Evolutionary conservation across 2,797 vertebrate species (phyloP).

Genomic region (Decapterus maruadsi): DNA sequence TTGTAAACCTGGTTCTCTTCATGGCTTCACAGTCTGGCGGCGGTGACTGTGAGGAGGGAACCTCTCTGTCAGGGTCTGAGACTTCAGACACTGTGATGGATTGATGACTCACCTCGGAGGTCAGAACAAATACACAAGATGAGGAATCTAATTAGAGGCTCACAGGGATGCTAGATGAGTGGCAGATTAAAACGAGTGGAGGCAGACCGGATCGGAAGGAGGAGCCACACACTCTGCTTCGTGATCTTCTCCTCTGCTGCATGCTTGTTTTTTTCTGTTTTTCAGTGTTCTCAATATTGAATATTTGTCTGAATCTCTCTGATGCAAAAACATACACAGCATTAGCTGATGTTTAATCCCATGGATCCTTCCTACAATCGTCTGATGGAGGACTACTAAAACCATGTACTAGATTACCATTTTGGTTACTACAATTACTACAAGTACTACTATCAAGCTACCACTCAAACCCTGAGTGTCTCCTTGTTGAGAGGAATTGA

Average conservation of each 20-base stretch:
- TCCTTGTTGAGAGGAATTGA: constrained; percentile 27
- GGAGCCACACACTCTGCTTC: constrained; percentile 2
- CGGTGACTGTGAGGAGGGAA: neutral
- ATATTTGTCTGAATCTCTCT: neutral
- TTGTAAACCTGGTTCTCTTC: neutral
- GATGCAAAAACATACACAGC: neutral
- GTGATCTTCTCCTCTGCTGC: neutral
- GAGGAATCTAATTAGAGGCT: constrained; percentile 90
- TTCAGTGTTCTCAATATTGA: neutral
- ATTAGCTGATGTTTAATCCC: neutral
- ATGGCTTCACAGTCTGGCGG: neutral
- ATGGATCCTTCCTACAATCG: neutral
- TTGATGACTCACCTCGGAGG: constrained; percentile 89
- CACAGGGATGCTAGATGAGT: constrained; percentile 26
- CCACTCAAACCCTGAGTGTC: constrained; percentile 38
- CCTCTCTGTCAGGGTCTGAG: constrained; percentile 4
- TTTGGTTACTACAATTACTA: constrained; percentile 36
- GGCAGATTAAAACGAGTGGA: constrained; percentile 45
- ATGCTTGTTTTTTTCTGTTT: neutral
- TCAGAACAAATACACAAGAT: constrained; percentile 88
- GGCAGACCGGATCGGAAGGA: neutral
- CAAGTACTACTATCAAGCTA: constrained; percentile 27
- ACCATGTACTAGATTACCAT: constrained; percentile 19
- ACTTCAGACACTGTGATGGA: constrained; percentile 57
- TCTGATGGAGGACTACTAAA: constrained; percentile 10